Evolutionary conservation across 2,888 invertebrate genomes (phyloP).

Genomic region (Harpalus rufipes): DNA sequence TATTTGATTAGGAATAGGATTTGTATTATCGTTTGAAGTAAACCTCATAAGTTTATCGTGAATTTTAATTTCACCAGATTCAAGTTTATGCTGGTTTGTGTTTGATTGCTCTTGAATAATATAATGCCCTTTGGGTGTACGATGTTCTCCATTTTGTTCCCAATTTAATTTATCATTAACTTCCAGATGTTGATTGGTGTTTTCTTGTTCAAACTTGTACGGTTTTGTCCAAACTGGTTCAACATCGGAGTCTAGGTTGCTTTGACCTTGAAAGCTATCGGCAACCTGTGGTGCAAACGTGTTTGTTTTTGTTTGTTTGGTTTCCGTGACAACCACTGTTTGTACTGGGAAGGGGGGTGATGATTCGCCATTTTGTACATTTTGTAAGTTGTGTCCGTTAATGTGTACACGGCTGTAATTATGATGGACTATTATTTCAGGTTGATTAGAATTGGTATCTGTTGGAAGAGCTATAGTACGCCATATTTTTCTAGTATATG

Average conservation of each 20-base stretch:
- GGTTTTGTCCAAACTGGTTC: conserved; percentile 12
- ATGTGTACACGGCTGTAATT: conserved; percentile 65
- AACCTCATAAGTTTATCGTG: conserved; percentile 48
- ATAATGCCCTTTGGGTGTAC: conserved; percentile 5
- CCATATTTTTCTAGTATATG: conserved; percentile 53
- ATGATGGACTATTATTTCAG: conserved; percentile 56
- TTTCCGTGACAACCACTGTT: conserved; percentile 24
- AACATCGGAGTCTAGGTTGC: neutral
- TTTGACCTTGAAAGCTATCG: neutral
- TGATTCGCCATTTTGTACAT: neutral
- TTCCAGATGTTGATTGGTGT: neutral
- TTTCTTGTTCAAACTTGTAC: neutral
- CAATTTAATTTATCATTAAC: conserved; percentile 22
- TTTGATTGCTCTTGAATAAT: neutral
- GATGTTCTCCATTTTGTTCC: neutral
- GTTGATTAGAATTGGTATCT: neutral
- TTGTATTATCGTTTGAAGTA: conserved; percentile 4
- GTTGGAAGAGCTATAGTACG: conserved; percentile 39
- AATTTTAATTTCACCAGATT: conserved; percentile 22
- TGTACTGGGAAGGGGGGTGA: neutral
- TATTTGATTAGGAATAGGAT: neutral
- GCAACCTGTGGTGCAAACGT: neutral
- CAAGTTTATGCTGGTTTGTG: no score
- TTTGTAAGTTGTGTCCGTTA: neutral
- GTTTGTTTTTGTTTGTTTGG: conserved; percentile 9